Evolutionary conservation across 2,797 vertebrate genomes (phyloP), one percentile per base, ranked within the genome.

Genomic region (Ptychadena robeensis): DNA sequence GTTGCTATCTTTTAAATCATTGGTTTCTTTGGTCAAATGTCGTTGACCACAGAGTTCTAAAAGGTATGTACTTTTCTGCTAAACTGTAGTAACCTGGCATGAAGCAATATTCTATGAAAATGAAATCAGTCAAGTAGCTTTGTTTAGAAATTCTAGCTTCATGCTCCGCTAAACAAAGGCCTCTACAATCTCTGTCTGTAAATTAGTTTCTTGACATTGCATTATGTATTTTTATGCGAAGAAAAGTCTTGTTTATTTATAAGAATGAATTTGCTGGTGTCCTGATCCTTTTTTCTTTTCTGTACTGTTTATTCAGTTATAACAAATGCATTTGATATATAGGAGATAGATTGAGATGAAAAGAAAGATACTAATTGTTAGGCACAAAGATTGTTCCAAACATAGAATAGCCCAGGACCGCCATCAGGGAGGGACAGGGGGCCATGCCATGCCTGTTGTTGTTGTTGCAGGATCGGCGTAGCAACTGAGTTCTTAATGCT

Each of bases 21-120:
- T 22, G 1, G 61, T 18, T 28, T 31, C 28, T 30, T 31, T 31
- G 12, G 28, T 64, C 4, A 12, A 64, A 64, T 64, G 68, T 70
- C 10, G 27, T 18, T 22, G 18, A n/a, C 44, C 44, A 53, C 18
- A 22, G 22, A 22, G 15, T 53, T 53, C n/a, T 32, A 53, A 1
- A 73, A 28, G 40, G 31, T 44, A 22, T 3, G 30, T 53, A 32
- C 22, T 31, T 72, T 48, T 28, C 9, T 28, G 15, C 70, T 31
- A 22, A 30, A 72, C 27, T 30, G 70, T 14, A 30, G 28, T 31
- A 32, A 72, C 37, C 69, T 70, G 37, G 40, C n/a, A 71, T 48
- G 8, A 71, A 44, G 11, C 12, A 44, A 2, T 53, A 11, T 11
- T 7, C 15, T 72, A 12, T 44, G 40, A 9, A 73, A 34, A 53